Evolutionary conservation across 2,113 vertebrate genomes (phyloP).

Genomic region (Empidonax traillii): DNA sequence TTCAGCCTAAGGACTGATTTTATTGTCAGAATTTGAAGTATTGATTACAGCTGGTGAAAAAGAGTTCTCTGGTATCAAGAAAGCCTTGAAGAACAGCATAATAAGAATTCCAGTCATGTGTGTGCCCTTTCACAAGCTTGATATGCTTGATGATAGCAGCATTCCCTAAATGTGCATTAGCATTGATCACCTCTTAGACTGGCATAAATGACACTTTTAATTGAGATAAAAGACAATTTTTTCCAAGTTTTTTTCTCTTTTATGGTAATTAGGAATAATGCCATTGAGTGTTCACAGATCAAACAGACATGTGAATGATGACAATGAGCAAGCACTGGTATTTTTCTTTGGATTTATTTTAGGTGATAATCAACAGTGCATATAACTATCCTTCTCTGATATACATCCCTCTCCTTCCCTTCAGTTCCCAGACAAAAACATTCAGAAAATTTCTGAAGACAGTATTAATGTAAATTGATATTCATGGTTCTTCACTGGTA

Average conservation of each 20-base stretch:
- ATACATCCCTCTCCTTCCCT: background rate
- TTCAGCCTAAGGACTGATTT: background rate
- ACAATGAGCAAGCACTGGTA: background rate
- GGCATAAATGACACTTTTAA: background rate
- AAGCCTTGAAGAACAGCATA: background rate
- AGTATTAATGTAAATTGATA: background rate
- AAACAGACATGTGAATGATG: background rate
- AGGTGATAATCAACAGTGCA: background rate
- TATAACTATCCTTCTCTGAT: background rate
- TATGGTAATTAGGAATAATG: background rate
- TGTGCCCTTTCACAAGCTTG: background rate
- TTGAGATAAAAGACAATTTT: background rate
- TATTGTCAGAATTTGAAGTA: constrained; percentile 30
- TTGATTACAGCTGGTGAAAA: constrained; percentile 19
- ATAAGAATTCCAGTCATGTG: constrained; percentile 2
- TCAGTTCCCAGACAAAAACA: background rate
- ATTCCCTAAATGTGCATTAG: background rate
- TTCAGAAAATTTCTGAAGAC: background rate
- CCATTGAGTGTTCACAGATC: background rate
- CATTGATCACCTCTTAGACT: constrained; percentile 3
- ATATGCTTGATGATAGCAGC: background rate
- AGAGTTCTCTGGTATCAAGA: background rate
- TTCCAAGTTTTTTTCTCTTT: background rate
- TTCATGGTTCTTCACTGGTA: background rate
- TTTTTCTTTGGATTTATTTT: background rate